phyloP scores from a whole-genome alignment of 2,113 vertebrate species.

The Paedocypris sp. region DNA sequence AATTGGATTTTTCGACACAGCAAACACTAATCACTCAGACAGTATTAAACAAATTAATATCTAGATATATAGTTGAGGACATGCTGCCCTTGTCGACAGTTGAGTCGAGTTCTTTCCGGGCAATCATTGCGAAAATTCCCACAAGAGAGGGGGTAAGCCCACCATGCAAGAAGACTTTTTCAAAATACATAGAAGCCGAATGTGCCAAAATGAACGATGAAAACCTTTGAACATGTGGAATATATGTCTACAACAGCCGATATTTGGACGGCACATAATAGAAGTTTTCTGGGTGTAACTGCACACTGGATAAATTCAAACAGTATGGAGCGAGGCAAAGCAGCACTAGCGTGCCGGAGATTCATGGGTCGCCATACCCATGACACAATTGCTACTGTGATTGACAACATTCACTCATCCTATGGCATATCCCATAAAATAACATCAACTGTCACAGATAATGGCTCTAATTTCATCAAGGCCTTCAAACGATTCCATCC shows the following conservation, averaged over 20 bases:
- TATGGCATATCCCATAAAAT: background rate
- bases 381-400: background rate
- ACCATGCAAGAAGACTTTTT: too few species aligned
- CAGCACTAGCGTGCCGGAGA: background rate
- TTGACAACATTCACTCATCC: background rate
- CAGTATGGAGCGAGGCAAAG: constrained; percentile 3
- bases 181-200: background rate
- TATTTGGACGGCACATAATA: constrained; percentile 1
- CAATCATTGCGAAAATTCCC: background rate
- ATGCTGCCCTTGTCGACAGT: background rate
- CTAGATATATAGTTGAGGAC: background rate
- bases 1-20: background rate
- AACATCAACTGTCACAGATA: background rate
- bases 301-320: background rate
- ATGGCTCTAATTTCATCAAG: background rate
- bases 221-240: background rate
- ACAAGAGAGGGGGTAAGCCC: background rate
- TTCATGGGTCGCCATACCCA: constrained; percentile 5
- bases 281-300: background rate
- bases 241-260: constrained; percentile 6
- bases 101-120: background rate
- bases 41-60: too few species aligned
- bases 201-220: background rate
- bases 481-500: background rate
- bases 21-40: too few species aligned